A percentile compares a stretch with the other conserved stretches of the same genome.
Evolutionary conservation across 1,140 invertebrate species (phyloP).

Genomic region (Cardiocondyla obscurior): DNA sequence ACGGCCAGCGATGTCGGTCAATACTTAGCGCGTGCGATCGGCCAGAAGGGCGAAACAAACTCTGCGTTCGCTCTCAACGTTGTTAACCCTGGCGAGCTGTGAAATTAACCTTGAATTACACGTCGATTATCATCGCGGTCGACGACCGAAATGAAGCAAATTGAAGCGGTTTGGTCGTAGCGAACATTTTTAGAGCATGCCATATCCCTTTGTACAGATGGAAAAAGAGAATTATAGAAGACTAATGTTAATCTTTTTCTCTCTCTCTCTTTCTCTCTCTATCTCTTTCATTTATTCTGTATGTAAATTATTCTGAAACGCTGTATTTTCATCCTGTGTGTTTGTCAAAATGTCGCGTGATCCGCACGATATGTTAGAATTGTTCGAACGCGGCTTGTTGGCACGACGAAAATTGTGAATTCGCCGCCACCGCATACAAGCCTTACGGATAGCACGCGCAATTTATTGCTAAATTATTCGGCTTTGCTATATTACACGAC

Average conservation of each 20-base stretch:
- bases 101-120: slow-evolving; percentile 50
- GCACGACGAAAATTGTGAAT: slow-evolving; percentile 40
- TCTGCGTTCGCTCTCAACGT: slow-evolving; percentile 95
- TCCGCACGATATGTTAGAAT: slow-evolving; percentile 52
- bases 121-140: slow-evolving; percentile 3
- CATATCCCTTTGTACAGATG: slow-evolving; percentile 58
- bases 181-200: slow-evolving; percentile 44
- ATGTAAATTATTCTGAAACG: slow-evolving; percentile 74
- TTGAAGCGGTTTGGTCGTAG: not conserved
- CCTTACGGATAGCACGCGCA: slow-evolving; percentile 69
- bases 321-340: slow-evolving; percentile 76
- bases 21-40: slow-evolving; percentile 94
- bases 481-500: slow-evolving; percentile 76
- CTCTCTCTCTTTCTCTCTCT: slow-evolving; percentile 11
- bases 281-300: slow-evolving; percentile 65
- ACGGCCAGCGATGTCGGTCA: slow-evolving; percentile 93
- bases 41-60: slow-evolving; percentile 91
- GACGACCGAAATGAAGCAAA: slow-evolving; percentile 9
- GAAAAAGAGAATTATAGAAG: slow-evolving; percentile 51
- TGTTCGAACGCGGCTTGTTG: slow-evolving; percentile 12
- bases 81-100: slow-evolving; percentile 80
- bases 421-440: slow-evolving; percentile 8
- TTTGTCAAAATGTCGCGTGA: slow-evolving; percentile 77
- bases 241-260: slow-evolving; percentile 58
- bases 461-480: slow-evolving; percentile 70